These are phyloP conservation scores for Metallyticus violacea DNA, from an alignment of 2,888 invertebrate genomes.

Conservation along the genomic window DNA sequence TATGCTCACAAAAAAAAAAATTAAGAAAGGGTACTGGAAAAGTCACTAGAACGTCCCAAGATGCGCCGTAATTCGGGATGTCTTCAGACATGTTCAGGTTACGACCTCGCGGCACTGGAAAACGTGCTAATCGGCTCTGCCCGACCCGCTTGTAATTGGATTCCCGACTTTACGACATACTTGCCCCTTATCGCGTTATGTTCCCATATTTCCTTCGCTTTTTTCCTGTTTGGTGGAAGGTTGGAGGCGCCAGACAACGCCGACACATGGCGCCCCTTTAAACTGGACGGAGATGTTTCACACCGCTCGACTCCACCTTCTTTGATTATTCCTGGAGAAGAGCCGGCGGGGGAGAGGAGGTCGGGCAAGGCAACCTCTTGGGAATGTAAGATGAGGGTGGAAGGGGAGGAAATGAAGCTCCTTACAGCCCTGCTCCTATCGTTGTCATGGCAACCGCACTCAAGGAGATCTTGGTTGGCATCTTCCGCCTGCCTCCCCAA, in stretches of 20 bases:
- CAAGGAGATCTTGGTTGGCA: constrained; percentile 22
- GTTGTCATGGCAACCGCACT: constrained; percentile 23
- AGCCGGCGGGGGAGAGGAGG: too few species aligned
- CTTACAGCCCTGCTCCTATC: constrained; percentile 17
- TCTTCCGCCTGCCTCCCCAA: constrained; percentile 5
- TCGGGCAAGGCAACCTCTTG: not conserved
- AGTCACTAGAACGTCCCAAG: too few species aligned
- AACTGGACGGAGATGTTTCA: not conserved
- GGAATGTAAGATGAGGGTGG: constrained; percentile 14
- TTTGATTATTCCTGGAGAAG: constrained; percentile 22
- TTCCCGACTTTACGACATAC: not conserved
- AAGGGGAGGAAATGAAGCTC: constrained; percentile 22
- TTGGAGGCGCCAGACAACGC: not conserved
- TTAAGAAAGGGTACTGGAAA: too few species aligned
- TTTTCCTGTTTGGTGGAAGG: too few species aligned
- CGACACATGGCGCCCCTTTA: not conserved
- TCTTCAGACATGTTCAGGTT: not conserved
- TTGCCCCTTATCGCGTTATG: not conserved
- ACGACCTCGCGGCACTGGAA: not conserved
- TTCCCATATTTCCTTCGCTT: not conserved
- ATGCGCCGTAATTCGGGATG: too few species aligned
- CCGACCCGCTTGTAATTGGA: not conserved
- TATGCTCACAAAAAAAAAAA: too few species aligned
- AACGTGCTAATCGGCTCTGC: not conserved
- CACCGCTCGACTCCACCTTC: not conserved